Base-by-base conservation (phyloP, 2,113 vertebrate species). In the Todiramphus saurophagus region DNA sequence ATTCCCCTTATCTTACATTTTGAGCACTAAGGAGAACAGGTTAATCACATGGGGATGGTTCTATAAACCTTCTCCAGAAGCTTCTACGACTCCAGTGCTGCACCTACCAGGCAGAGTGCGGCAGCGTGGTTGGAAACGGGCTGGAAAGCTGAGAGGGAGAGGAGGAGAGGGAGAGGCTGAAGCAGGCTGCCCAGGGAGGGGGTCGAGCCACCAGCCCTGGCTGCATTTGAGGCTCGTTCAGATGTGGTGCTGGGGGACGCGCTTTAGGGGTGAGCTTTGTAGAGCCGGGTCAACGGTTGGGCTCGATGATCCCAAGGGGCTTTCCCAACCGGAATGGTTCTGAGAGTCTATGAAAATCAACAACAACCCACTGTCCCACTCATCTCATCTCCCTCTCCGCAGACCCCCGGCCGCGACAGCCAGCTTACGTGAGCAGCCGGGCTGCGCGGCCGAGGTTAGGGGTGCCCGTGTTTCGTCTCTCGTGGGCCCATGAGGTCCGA, bases 401-500 rank as follows among this genome's bases (percentile, higher is more conserved):
- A 46, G 28, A 4, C 37, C 69, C 3, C 16, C 56, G 10, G 37
- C 5, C 1, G 2, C 9, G 51, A 69, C 25, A 8, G 23, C 7
- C 37, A 33, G 50, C 44, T 17, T 7, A 41, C 11, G 3, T 9
- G 10, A 39, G 43, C 63, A 17, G 55, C 44, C 2, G 5, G 35
- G 10, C 12, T 3, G 25, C 1, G 13, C 6, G 2, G 17, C 1
- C 5, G 8, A 53, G 35, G 58, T 2, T 13, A 25, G 11, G 3
- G 21, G 7, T 9, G 58, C 27, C 5, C 1, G 7, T 5, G 17
- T 27, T 77, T 14, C 25, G 9, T 41, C 85, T 58, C 50, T 11
- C 20, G 2, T 14, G 3, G 41, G 41, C 48, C 35, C 13, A 2
- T 0, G 9, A 20, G 37, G 18, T 7, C 70, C 17, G 1, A 11